Base-by-base conservation (phyloP, 2,113 vertebrate genomes). In the Guaruba guarouba region DNA sequence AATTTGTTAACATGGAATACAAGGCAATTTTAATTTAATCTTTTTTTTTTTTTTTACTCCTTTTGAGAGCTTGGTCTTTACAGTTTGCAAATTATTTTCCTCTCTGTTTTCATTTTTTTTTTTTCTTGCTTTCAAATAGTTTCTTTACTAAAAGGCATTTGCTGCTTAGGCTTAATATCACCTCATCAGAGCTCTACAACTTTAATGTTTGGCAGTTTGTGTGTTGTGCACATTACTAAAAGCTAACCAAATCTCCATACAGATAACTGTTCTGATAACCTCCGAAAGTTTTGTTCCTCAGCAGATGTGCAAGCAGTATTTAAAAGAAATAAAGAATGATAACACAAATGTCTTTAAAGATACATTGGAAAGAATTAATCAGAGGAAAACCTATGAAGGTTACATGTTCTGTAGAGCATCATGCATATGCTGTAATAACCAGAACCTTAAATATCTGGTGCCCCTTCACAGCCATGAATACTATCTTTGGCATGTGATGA, bases 291-390 rank as follows among this genome's bases (percentile, higher is more conserved):
- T 93, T 93, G 95, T 94, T 97, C 69, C n/a, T 66, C 95, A 81
- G 86, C 67, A 92, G 46, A 59, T 74, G 86, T 89, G 57, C 73
- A 95, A 96, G 84, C 69, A 77, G 46, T 84, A 95, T 95, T 92
- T 93, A 97, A 96, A 96, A 97, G 93, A 97, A 97, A 96, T 82
- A 96, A 97, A 94, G 92, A 95, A 92, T 94, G 91, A 96, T 73
- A 54, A 61, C 82, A 84, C 78, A 96, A 69, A 87, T 85, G 69
- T 93, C 94, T 97, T 97, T 88, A 94, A 97, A 95, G 92, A 88
- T 69, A 73, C 93, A 94, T 95, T 97, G 96, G 94, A 92, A 89
- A 61, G 39, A 76, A 96, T 81, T 93, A 86, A 97, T 90, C 49
- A 95, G 82, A 97, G 90, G 95, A 80, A 93, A 87, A 31, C 91